phyloP scores from a whole-genome alignment of 2,888 invertebrate genomes.

The Trisateles emortualis region DNA sequence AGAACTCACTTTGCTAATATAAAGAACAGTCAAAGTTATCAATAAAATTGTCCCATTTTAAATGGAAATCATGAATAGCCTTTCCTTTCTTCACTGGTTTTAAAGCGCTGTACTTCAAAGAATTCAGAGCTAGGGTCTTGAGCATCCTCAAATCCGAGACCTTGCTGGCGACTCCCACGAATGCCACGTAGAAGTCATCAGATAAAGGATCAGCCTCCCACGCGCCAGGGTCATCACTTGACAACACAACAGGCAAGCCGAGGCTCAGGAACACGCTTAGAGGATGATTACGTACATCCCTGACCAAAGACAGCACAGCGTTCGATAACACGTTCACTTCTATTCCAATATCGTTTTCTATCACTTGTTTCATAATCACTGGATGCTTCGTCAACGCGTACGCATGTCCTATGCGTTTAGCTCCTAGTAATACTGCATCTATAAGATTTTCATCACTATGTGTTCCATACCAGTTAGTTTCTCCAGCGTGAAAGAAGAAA shows the following conservation, averaged over 20 bases:
- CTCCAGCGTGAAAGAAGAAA: slow-evolving; percentile 94
- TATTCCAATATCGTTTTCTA: slow-evolving; percentile 88
- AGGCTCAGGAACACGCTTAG: slow-evolving; percentile 88
- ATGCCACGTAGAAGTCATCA: slow-evolving; percentile 93
- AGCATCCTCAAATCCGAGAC: slow-evolving; percentile 90
- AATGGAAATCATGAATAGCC: slow-evolving; percentile 84
- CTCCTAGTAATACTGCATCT: slow-evolving; percentile 92
- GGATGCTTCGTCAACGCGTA: slow-evolving; percentile 92
- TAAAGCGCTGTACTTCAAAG: slow-evolving; percentile 90
- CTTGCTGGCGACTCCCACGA: slow-evolving; percentile 91
- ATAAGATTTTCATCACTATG: slow-evolving; percentile 90
- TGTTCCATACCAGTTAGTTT: slow-evolving; percentile 92
- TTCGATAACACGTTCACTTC: slow-evolving; percentile 94
- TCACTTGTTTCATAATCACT: slow-evolving; percentile 85
- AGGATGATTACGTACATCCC: slow-evolving; percentile 93
- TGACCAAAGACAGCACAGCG: slow-evolving; percentile 89
- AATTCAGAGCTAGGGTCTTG: slow-evolving; percentile 91
- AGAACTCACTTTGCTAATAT: slow-evolving; percentile 37
- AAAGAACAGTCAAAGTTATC: slow-evolving; percentile 67
- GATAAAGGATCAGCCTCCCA: slow-evolving; percentile 91
- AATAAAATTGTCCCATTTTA: slow-evolving; percentile 87
- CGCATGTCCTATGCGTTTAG: slow-evolving; percentile 92
- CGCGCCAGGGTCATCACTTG: slow-evolving; percentile 93
- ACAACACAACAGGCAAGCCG: slow-evolving; percentile 90
- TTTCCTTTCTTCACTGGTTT: slow-evolving; percentile 70